A percentile compares a stretch with the other conserved stretches of the same genome.
These are phyloP conservation scores for Eueides isabella DNA, from an alignment of 1,140 invertebrate species.

Conservation along the genomic window DNA sequence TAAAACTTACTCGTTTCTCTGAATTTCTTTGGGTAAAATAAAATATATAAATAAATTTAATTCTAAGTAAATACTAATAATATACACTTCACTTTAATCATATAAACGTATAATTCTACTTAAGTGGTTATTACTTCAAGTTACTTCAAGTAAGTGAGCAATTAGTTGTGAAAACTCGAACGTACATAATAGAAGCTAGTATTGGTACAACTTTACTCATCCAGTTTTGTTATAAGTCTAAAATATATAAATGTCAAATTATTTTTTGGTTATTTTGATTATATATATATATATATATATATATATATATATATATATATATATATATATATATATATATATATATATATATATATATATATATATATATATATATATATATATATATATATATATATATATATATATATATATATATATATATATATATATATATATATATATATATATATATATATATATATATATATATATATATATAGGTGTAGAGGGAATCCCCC, in stretches of 20 bases:
- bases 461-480: too few species aligned
- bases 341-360: too few species aligned
- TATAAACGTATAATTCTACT: not conserved
- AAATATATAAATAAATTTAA: not conserved
- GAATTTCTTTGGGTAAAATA: too few species aligned
- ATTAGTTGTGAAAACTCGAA: not conserved
- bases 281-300: not conserved
- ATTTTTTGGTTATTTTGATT: not conserved
- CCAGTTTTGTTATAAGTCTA: not conserved
- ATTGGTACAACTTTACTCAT: not conserved
- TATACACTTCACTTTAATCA: not conserved
- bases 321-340: too few species aligned
- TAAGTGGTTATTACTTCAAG: conserved; percentile 1
- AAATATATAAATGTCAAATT: not conserved
- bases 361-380: too few species aligned
- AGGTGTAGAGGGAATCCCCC: too few species aligned
- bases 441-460: too few species aligned
- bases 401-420: too few species aligned
- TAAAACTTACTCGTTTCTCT: too few species aligned
- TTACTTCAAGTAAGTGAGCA: conserved; percentile 9
- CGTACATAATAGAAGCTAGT: not conserved
- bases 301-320: too few species aligned
- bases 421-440: too few species aligned
- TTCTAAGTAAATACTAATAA: not conserved
- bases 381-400: too few species aligned